Base-by-base conservation (phyloP, 1,140 invertebrate genomes). In the Aplysia californica region DNA sequence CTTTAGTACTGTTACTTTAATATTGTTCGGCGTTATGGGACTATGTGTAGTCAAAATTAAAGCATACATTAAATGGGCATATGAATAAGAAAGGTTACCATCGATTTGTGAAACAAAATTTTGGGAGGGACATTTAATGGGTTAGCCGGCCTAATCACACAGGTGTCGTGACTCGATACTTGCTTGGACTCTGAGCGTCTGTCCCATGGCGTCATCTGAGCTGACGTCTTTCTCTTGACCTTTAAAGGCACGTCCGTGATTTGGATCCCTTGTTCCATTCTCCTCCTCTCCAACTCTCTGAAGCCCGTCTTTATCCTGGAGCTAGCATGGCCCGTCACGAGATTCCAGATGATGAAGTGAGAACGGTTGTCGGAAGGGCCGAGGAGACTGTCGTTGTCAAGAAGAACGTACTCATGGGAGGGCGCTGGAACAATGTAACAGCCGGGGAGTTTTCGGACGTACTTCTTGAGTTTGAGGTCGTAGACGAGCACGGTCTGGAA, bases 301-400 rank as follows among this genome's bases (percentile, higher is more conserved):
- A 50, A 50, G 68, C 82, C 82, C 15, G 85, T 82, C 72, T 82
- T 82, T 21, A 89, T 88, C 39, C 86, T 79, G 67, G 79, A 76
- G n/a, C 83, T 67, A 4, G 83, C 83, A 39, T 86, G 84, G 3
- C 87, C 86, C 15, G 78, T 83, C n/a, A 77, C 67, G n/a, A 88
- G 73, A 69, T 79, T 88, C 88, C 88, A 89, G 20, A 87, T 82
- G 23, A 88, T 82, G 44, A 89, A 85, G 74, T 89, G 87, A 36
- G 79, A 83, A 36, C 87, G 77, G 55, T 84, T 87, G 41, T 87
- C 86, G 0, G 87, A 86, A 0, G 86, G 83, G 15, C 87, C 86
- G 23, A 89, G 78, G 23, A 89, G 79, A n/a, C 76, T 78, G 20
- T 89, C 83, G 6, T 85, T 86, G 71, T 86, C 82, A 26, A 89